Conservation (phyloP, 2,797 vertebrate species). For the Hemitrygon akajei region DNA sequence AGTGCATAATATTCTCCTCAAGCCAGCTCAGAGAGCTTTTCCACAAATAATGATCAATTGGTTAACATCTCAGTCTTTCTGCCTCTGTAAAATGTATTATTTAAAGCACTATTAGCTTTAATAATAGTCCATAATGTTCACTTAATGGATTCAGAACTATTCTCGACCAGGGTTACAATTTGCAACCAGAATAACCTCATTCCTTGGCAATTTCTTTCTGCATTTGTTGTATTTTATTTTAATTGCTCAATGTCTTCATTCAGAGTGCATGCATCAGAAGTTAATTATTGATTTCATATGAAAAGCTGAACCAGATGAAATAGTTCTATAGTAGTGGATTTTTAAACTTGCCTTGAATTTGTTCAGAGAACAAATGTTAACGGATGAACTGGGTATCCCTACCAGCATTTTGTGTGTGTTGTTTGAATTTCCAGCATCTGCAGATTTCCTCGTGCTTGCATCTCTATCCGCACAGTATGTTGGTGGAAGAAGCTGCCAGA, state of each 20-base stretch:
- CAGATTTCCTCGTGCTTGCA: too few species aligned
- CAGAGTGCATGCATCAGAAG: not conserved
- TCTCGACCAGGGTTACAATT: not conserved
- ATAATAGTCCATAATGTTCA: not conserved
- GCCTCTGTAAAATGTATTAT: not conserved
- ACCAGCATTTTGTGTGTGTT: too few species aligned
- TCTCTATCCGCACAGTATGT: too few species aligned
- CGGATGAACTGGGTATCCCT: too few species aligned
- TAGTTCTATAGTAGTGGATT: not conserved
- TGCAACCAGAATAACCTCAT: not conserved
- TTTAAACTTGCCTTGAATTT: not conserved
- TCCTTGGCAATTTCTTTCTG: not conserved
- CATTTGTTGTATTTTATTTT: not conserved
- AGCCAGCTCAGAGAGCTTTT: not conserved
- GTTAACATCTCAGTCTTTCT: not conserved
- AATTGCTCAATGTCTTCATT: not conserved
- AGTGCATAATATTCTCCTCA: not conserved
- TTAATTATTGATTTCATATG: not conserved
- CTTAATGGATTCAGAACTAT: constrained; percentile 6
- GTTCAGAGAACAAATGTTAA: not conserved
- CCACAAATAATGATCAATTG: constrained; percentile 15
- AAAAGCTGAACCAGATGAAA: not conserved
- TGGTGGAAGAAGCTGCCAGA: not conserved
- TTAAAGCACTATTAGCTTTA: constrained; percentile 27
- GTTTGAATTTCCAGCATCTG: too few species aligned